Conservation (phyloP, 2,888 invertebrate species). For the Amitus sp. region DNA sequence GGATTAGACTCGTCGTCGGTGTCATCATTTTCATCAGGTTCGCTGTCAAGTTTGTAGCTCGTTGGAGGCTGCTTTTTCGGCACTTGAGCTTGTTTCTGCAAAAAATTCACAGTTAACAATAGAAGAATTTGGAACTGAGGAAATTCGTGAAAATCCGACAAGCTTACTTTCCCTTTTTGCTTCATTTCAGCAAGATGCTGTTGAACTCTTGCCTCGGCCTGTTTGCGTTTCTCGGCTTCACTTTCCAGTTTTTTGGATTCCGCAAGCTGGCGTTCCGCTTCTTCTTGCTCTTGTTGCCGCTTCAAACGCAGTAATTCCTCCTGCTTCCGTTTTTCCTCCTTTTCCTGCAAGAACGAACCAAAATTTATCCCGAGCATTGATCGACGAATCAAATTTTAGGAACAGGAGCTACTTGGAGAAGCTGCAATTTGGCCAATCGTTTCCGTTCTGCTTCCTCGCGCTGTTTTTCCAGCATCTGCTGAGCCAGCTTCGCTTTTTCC, state of each 20-base stretch:
- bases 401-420: conserved; percentile 54
- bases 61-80: conserved; percentile 39
- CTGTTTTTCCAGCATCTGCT: conserved; percentile 64
- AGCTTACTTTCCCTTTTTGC: too few relatives aligned
- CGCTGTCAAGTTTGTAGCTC: conserved; percentile 58
- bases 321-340: conserved; percentile 56
- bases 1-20: conserved; percentile 58
- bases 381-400: background rate
- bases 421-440: conserved; percentile 50
- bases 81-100: conserved; percentile 42
- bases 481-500: conserved; percentile 56
- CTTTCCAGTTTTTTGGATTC: conserved; percentile 59
- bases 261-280: conserved; percentile 55
- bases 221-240: conserved; percentile 61
- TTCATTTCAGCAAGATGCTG: conserved; percentile 54
- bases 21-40: conserved; percentile 57
- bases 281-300: conserved; percentile 59
- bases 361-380: background rate
- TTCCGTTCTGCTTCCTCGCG: conserved; percentile 68
- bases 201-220: conserved; percentile 56
- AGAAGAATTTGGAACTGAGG: conserved; percentile 8
- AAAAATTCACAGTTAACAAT: conserved; percentile 2
- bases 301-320: conserved; percentile 53
- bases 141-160: too few relatives aligned
- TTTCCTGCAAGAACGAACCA: conserved; percentile 55